Conservation (phyloP, 1,140 invertebrate species). For the Heterodera carotae region DNA sequence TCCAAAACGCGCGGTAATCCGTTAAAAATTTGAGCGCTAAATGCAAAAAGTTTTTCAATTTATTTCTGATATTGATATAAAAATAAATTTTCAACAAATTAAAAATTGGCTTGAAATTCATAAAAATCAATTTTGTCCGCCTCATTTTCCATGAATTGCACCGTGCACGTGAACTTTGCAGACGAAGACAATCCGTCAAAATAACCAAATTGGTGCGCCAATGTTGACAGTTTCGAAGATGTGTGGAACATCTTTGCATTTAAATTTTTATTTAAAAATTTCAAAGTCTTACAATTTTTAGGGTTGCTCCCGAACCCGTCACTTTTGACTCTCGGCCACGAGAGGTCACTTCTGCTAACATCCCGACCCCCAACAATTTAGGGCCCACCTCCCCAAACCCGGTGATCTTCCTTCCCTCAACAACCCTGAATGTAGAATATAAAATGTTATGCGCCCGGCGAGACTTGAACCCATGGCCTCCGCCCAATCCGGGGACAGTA, state of each 20-base stretch:
- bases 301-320: too few species aligned
- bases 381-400: neutral
- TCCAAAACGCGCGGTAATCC: too few species aligned
- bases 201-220: neutral
- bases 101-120: neutral
- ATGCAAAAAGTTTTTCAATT: neutral
- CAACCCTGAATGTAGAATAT: too few species aligned
- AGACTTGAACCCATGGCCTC: too few species aligned
- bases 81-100: neutral
- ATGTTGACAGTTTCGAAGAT: neutral
- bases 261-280: neutral
- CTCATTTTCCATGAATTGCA: neutral
- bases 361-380: neutral
- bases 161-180: neutral
- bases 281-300: too few species aligned
- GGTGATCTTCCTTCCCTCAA: too few species aligned
- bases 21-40: too few species aligned
- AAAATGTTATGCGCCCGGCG: too few species aligned
- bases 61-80: neutral
- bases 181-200: neutral
- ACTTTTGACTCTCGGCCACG: too few species aligned
- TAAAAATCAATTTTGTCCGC: conserved; percentile 2
- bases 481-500: too few species aligned
- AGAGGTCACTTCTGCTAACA: too few species aligned
- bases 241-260: neutral